These are phyloP conservation scores for Amphimedon queenslandica DNA, from an alignment of 37 sponge, comb jelly and placozoan genomes.

Conservation along the genomic window DNA sequence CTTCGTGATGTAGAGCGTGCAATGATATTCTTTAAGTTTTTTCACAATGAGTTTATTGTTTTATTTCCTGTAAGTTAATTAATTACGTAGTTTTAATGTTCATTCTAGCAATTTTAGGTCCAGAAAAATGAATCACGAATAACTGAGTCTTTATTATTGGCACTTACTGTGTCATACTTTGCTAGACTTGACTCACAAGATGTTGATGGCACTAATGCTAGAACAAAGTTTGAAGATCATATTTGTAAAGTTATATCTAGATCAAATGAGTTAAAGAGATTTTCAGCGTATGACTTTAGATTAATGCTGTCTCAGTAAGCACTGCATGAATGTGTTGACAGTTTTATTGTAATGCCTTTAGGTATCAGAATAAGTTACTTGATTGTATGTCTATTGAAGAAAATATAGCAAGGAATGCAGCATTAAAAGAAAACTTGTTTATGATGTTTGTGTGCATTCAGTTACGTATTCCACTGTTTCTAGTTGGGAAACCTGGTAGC, in stretches of 20 bases:
- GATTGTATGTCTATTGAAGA: constrained; percentile 46
- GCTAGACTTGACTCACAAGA: constrained; percentile 36
- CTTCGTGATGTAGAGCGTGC: constrained; percentile 66
- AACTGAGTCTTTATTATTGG: constrained; percentile 12
- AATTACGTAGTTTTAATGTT: too few relatives aligned
- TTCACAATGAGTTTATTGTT: neutral
- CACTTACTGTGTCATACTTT: constrained; percentile 43
- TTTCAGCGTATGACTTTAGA: too few relatives aligned
- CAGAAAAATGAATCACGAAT: too few relatives aligned
- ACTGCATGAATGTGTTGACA: too few relatives aligned
- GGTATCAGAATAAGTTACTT: constrained; percentile 51
- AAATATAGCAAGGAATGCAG: constrained; percentile 60
- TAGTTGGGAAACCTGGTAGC: constrained; percentile 78
- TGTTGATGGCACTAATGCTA: too few relatives aligned
- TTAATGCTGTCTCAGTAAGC: too few relatives aligned
- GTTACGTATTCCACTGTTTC: constrained; percentile 67
- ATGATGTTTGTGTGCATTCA: constrained; percentile 82
- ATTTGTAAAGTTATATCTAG: too few relatives aligned
- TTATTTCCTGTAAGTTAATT: too few relatives aligned
- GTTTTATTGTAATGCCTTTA: too few relatives aligned
- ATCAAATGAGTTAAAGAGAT: too few relatives aligned
- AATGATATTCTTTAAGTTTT: constrained; percentile 34
- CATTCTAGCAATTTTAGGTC: too few relatives aligned
- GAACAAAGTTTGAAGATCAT: constrained; percentile 47
- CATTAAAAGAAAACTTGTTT: constrained; percentile 68